phyloP scores from a whole-genome alignment of 1,140 invertebrate genomes.

The Augochlora pura region DNA sequence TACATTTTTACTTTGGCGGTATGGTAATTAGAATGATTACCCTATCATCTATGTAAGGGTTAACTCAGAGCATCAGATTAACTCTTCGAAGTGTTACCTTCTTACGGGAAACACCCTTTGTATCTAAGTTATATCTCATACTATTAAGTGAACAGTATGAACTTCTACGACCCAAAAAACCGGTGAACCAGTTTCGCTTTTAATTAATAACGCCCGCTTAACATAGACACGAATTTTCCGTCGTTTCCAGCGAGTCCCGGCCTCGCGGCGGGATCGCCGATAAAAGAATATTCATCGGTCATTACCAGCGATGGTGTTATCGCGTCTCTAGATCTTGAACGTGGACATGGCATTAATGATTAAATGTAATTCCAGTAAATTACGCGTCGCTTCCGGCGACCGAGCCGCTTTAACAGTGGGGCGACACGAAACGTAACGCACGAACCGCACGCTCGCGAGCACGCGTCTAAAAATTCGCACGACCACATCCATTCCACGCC shows the following conservation, averaged over 20 bases:
- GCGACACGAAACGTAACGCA: constrained; percentile 54
- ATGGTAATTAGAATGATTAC: too few relatives aligned
- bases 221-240: not conserved
- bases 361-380: constrained; percentile 60
- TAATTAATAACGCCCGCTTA: too few relatives aligned
- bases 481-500: not conserved
- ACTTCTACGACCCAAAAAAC: too few relatives aligned
- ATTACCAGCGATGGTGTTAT: constrained; percentile 36
- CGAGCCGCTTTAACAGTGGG: constrained; percentile 46
- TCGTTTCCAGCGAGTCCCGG: too few relatives aligned
- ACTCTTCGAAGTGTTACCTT: too few relatives aligned
- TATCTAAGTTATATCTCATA: too few relatives aligned
- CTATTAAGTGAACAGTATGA: too few relatives aligned
- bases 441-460: constrained; percentile 20
- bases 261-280: not conserved
- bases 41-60: too few relatives aligned
- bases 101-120: too few relatives aligned
- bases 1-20: too few relatives aligned
- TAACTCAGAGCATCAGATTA: too few relatives aligned
- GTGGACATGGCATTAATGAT: constrained; percentile 53
- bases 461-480: not conserved
- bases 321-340: constrained; percentile 45
- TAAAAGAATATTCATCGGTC: constrained; percentile 33
- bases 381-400: constrained; percentile 47
- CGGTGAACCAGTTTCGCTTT: too few relatives aligned